phyloP scores from a whole-genome alignment of 2,888 invertebrate genomes.

The Plebejus melissa region DNA sequence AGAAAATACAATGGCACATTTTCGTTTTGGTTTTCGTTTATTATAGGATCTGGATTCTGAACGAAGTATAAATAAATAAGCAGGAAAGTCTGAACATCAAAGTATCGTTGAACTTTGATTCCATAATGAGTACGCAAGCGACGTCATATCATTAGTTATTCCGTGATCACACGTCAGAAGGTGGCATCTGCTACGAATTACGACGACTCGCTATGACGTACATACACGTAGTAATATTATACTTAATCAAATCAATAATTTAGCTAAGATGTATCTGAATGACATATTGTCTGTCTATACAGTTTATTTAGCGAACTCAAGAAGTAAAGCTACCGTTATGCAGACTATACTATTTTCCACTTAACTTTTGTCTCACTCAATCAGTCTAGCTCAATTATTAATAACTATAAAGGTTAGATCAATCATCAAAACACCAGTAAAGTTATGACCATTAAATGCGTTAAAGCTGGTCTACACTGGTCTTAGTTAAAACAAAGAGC shows the following conservation, averaged over 20 bases:
- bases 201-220: background rate
- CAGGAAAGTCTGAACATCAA: background rate
- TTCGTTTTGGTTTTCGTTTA: no score
- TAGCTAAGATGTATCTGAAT: background rate
- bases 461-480: background rate
- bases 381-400: no score
- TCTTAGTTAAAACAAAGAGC: no score
- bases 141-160: background rate
- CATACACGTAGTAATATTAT: background rate
- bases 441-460: background rate
- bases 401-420: no score
- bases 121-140: background rate
- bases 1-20: no score
- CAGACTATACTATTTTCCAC: no score
- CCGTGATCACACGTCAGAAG: background rate
- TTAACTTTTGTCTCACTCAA: no score
- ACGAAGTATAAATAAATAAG: background rate
- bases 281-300: background rate
- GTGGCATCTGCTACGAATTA: background rate
- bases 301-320: no score
- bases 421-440: background rate
- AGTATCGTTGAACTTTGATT: constrained; percentile 1
- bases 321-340: no score
- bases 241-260: no score
- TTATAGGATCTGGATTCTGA: no score